Percentiles rank a stretch among this genome's conserved stretches.
Conservation (phyloP, 2,797 vertebrate genomes). For the Agapornis canus region DNA sequence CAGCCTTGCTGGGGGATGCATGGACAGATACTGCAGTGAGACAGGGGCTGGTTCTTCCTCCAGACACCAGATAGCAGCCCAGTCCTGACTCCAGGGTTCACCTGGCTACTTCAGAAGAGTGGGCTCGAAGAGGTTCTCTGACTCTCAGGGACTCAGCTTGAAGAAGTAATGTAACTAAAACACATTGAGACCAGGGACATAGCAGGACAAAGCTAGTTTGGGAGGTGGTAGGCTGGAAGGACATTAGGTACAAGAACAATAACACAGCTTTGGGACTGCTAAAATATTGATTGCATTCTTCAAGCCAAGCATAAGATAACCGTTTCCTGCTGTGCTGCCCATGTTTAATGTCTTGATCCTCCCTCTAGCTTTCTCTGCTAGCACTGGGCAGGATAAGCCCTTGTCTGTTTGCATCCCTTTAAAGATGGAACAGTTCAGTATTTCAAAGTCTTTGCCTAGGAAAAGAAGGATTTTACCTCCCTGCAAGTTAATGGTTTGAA, state of each 20-base stretch:
- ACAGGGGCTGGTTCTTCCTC: not conserved
- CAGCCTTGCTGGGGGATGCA: not conserved
- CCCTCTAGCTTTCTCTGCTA: not conserved
- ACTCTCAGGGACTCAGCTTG: not conserved
- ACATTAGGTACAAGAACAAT: not conserved
- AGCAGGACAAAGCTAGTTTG: not conserved
- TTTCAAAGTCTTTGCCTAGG: not conserved
- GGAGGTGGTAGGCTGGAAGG: not conserved
- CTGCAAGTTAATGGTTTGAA: not conserved
- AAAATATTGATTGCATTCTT: not conserved
- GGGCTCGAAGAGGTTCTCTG: not conserved
- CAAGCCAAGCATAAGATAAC: not conserved
- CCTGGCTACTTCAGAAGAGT: not conserved
- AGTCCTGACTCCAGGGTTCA: not conserved
- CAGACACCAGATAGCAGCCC: not conserved
- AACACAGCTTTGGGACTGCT: not conserved
- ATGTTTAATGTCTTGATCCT: not conserved
- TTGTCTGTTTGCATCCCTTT: not conserved
- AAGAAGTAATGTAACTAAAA: not conserved
- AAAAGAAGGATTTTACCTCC: not conserved
- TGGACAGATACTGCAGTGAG: fast-evolving
- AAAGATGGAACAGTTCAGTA: not conserved
- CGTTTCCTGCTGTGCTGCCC: fast-evolving
- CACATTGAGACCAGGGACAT: not conserved
- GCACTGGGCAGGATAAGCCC: not conserved